Evolutionary conservation across 2,888 invertebrate genomes (phyloP).

Genomic region (Cataglyphis cursor): DNA sequence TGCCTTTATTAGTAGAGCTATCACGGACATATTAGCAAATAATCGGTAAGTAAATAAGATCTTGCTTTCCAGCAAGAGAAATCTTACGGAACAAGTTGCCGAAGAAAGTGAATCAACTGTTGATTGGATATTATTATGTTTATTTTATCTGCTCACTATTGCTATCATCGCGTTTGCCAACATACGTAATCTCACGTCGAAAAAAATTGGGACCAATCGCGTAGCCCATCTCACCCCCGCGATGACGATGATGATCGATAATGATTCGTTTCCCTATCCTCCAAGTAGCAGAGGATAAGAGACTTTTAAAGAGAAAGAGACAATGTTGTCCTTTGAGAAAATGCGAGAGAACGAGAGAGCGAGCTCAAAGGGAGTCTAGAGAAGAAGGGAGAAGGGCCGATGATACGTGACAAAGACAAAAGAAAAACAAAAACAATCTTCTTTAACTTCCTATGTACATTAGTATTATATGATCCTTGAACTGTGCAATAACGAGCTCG

Average conservation of each 20-base stretch:
- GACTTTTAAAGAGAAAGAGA: constrained; percentile 21
- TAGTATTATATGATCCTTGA: constrained; percentile 74
- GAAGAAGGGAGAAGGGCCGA: background rate
- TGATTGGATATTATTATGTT: background rate
- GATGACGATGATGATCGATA: constrained; percentile 50
- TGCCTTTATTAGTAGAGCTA: background rate
- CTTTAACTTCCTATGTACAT: constrained; percentile 65
- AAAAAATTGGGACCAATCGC: constrained; percentile 63
- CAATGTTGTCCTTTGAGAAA: background rate
- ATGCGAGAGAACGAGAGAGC: constrained; percentile 24
- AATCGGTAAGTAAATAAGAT: background rate
- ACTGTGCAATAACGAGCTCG: constrained; percentile 73
- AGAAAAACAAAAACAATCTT: background rate
- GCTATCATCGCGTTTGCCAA: constrained; percentile 36
- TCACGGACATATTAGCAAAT: background rate
- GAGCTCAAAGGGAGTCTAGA: constrained; percentile 32
- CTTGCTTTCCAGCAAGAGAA: background rate
- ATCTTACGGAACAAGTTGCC: background rate
- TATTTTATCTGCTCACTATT: background rate
- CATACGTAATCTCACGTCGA: constrained; percentile 40
- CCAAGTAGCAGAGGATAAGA: background rate
- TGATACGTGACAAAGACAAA: constrained; percentile 21
- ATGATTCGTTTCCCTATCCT: constrained; percentile 19
- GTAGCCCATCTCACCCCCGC: constrained; percentile 73
- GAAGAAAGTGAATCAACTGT: background rate